phyloP scores from a whole-genome alignment of 2,888 invertebrate species.

The Eupithecia abbreviata region DNA sequence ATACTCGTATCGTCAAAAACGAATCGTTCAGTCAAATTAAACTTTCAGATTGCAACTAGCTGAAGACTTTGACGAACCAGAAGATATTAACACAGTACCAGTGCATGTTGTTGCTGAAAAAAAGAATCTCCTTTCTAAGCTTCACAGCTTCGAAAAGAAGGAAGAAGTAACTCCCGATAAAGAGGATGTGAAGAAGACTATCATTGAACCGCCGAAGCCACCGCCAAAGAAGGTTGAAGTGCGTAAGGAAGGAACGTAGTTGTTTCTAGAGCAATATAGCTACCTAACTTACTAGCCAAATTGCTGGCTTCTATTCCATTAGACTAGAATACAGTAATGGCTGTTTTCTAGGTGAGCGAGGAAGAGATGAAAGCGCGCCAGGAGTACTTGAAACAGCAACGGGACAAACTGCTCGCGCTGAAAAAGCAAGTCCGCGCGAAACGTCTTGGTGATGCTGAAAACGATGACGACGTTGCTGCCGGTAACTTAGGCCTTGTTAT shows the following conservation, averaged over 20 bases:
- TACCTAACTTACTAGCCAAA: too few species aligned
- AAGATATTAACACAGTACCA: conserved; percentile 61
- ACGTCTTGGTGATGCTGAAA: conserved; percentile 87
- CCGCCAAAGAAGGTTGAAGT: conserved; percentile 70
- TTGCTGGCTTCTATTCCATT: background rate
- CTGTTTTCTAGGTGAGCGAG: conserved; percentile 66
- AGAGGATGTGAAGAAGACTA: conserved; percentile 31
- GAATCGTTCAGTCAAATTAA: background rate
- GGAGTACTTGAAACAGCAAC: conserved; percentile 93
- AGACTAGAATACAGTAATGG: background rate
- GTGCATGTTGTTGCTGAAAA: conserved; percentile 76
- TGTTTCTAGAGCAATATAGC: too few species aligned
- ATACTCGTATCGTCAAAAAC: background rate
- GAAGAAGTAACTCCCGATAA: conserved; percentile 49
- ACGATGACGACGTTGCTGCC: conserved; percentile 76
- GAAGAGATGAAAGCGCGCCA: conserved; percentile 90
- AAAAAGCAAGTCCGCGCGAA: conserved; percentile 95
- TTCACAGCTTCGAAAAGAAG: conserved; percentile 71
- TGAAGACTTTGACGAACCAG: conserved; percentile 62
- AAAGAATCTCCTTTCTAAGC: conserved; percentile 68
- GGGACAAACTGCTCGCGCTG: conserved; percentile 94
- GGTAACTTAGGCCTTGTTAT: conserved; percentile 47
- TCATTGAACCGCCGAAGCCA: conserved; percentile 55
- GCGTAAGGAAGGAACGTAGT: conserved; percentile 11
- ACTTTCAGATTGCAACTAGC: conserved; percentile 63